phyloP scores from a whole-genome alignment of 2,888 invertebrate species.

The Molanna angustata region DNA sequence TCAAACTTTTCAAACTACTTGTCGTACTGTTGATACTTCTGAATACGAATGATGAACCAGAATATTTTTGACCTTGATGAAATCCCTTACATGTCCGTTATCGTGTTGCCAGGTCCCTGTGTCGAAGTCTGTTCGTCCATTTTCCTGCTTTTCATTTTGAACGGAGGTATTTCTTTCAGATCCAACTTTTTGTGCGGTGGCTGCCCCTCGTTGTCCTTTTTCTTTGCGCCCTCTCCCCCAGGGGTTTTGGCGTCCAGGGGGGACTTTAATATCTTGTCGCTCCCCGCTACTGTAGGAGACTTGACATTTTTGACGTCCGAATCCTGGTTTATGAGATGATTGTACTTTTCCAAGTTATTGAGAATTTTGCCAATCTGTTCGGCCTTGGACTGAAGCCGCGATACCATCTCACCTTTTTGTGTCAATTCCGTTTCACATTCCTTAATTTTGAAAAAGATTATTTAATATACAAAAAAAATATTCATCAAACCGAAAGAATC shows the following conservation, averaged over 20 bases:
- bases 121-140: conserved; percentile 32
- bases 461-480: no score
- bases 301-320: conserved; percentile 55
- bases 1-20: not conserved
- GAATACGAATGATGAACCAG: no score
- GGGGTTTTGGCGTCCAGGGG: conserved; percentile 30
- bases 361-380: conserved; percentile 93
- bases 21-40: no score
- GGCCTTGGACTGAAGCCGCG: conserved; percentile 91
- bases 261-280: conserved; percentile 46
- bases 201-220: conserved; percentile 52
- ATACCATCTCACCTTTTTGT: conserved; percentile 94
- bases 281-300: conserved; percentile 49
- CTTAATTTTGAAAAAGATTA: conserved; percentile 49
- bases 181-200: conserved; percentile 54
- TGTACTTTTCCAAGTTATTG: conserved; percentile 85
- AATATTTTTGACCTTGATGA: no score
- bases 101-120: conserved; percentile 23
- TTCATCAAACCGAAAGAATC: not conserved
- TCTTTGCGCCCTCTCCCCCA: conserved; percentile 43
- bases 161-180: conserved; percentile 56
- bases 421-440: conserved; percentile 94
- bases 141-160: conserved; percentile 41
- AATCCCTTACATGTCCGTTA: conserved; percentile 28
- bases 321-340: conserved; percentile 64